phyloP scores from a whole-genome alignment of 2,113 vertebrate species.

The Petaurus breviceps region DNA sequence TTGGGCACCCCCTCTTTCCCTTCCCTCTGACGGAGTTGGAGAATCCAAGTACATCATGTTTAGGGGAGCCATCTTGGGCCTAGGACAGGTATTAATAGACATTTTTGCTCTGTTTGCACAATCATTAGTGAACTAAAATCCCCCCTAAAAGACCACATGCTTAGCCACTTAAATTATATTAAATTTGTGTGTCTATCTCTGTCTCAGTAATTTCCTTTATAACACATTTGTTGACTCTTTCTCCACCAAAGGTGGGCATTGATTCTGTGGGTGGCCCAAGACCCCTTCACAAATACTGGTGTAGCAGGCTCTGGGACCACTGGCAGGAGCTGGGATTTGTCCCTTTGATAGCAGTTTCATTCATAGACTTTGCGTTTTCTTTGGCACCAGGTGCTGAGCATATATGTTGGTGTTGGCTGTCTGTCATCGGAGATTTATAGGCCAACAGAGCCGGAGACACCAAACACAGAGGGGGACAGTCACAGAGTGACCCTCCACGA shows the following conservation, averaged over 20 bases:
- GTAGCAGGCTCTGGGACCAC: background rate
- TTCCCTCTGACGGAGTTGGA: background rate
- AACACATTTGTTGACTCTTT: background rate
- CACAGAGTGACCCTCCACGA: too few species aligned
- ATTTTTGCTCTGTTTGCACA: background rate
- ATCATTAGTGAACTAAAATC: background rate
- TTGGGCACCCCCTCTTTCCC: background rate
- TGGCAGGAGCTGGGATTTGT: background rate
- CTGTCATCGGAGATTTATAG: background rate
- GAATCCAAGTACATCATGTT: background rate
- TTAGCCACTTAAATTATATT: background rate
- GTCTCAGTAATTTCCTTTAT: background rate
- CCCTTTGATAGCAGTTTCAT: background rate
- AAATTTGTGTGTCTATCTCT: background rate
- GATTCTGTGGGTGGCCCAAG: background rate
- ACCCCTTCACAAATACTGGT: background rate
- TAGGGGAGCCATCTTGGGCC: background rate
- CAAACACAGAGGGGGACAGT: too few species aligned
- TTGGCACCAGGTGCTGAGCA: background rate
- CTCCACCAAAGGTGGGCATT: background rate
- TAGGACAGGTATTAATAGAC: background rate
- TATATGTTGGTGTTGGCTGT: background rate
- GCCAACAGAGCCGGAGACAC: background rate
- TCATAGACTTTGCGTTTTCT: background rate
- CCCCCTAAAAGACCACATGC: background rate